Base-by-base conservation (phyloP, 2,113 vertebrate genomes). In the Eptesicus fuscus region DNA sequence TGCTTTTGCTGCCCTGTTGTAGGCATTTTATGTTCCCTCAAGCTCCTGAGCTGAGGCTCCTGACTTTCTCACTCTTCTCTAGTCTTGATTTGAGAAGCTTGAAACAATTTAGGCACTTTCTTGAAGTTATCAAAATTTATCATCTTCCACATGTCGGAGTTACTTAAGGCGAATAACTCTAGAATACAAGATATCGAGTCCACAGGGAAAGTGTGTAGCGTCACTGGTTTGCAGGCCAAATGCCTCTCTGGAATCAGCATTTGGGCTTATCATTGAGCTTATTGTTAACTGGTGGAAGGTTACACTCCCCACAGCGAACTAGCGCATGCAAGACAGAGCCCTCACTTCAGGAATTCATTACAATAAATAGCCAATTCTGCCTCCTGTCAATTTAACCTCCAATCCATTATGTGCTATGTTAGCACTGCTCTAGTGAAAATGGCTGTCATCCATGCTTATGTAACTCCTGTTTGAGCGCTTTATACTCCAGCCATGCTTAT, bases 351-450 rank as follows among this genome's bases (percentile, higher is more conserved):
- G 69, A 97, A 93, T 90, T 93, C 80, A 93, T 96, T 79, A 67
- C 73, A 79, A 74, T 80, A 90, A 88, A 74, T 90, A 84, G 69
- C 65, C 88, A 73, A 4, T 42, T 80, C 80, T 83, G 88, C 84
- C 80, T 92, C 69, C 80, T 86, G 77, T 90, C 92, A 71, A 90
- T 88, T 90, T 77, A 85, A 91, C 90, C 88, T 96, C 59, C 42
- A 47, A 6, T 70, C 59, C 61, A 67, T 59, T 56, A 13, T 25
- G 18, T 22, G 4, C 89, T 90, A 17, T 47, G 80, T 61, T 70
- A 56, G 53, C 35, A 22, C 47, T 76, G 67, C 84, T 61, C 17
- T 37, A 80, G 88, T 73, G 71, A 73, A 95, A 76, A 83, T 83
- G 82, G 90, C 91, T 63, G 88, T 23, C 78, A n/a, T 40, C 82